A percentile compares a stretch with the other conserved stretches of the same genome.
Conservation (phyloP, 2,113 vertebrate species). For the Toxotes jaculatrix region DNA sequence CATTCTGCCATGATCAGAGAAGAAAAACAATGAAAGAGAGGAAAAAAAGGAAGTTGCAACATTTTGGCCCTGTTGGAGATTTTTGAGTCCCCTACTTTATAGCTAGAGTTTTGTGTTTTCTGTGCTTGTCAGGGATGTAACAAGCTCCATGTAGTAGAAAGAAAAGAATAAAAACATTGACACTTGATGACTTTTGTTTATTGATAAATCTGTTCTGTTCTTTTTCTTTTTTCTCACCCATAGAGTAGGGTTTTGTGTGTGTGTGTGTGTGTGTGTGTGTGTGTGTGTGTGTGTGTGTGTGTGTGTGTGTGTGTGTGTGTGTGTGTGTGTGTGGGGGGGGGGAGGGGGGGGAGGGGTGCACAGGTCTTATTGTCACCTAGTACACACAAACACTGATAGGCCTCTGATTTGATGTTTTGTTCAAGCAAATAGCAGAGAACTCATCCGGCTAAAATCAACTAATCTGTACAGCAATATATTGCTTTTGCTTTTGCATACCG, state of each 20-base stretch:
- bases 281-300: too few relatives aligned
- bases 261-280: too few relatives aligned
- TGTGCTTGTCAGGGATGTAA: neutral
- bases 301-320: too few relatives aligned
- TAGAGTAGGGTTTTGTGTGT: too few relatives aligned
- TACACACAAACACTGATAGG: too few relatives aligned
- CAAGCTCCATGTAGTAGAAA: neutral
- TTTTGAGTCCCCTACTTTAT: neutral
- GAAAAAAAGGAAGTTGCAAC: neutral
- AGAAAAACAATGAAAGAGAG: constrained; percentile 10
- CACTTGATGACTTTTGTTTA: neutral
- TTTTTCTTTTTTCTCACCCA: too few relatives aligned
- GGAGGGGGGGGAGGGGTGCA: too few relatives aligned
- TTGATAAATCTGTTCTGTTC: neutral
- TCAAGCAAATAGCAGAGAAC: neutral
- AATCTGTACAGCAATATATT: neutral
- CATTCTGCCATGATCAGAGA: neutral
- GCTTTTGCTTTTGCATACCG: neutral
- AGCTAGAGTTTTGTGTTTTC: neutral
- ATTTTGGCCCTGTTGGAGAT: neutral
- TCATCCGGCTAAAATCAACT: neutral
- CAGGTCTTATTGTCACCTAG: too few relatives aligned
- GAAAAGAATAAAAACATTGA: constrained; percentile 10
- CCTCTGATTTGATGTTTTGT: neutral
- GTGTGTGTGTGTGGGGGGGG: too few relatives aligned